Base-by-base conservation (phyloP, 2,113 vertebrate species). In the Trogon surrucura region DNA sequence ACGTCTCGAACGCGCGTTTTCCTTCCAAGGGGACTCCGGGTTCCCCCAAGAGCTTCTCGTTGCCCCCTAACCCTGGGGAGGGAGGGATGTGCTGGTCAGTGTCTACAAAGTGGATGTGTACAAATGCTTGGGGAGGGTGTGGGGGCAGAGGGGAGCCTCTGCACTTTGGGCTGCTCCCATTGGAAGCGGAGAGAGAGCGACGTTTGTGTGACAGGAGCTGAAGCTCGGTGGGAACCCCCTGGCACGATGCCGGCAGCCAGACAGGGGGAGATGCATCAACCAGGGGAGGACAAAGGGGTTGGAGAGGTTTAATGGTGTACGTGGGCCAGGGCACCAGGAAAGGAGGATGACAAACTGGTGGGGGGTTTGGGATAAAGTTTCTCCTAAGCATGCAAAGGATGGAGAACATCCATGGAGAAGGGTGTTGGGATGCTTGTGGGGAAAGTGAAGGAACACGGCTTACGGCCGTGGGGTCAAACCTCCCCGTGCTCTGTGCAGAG, bases 181-280 rank as follows among this genome's bases (percentile, higher is more conserved):
- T 18, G 17, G 32, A 27, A 57, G 61, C 5, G 4, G 50, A 13
- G 23, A 13, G 5, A 4, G 23, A 38, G 16, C 0, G 6, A 51
- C 1, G 2, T 5, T n/a, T 6, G 25, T 3, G 7, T 8, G 67
- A 13, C 22, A 1, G 1, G 27, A 80, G 61, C 3, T 0, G 74
- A 67, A 69, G 34, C 22, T 44, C 1, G 9, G 30, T 32, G 29
- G 61, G 58, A 58, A 34, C 30, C 38, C 17, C 18, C 8, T 5
- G 2, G 9, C 11, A 19, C 3, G 19, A 29, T 25, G 10, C n/a
- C 32, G 18, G 32, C 16, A 13, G 53, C 13, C 10, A 26, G 18
- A 10, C 57, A 19, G 65, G 32, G 53, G 11, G 15, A 6, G 47
- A 10, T 8, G 26, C 4, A 1, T 21, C 54, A 18, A 1, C 11